A percentile compares a stretch with the other conserved stretches of the same genome.
These are phyloP conservation scores for Eupsittula cactorum DNA, from an alignment of 2,113 vertebrate species.

Conservation along the genomic window DNA sequence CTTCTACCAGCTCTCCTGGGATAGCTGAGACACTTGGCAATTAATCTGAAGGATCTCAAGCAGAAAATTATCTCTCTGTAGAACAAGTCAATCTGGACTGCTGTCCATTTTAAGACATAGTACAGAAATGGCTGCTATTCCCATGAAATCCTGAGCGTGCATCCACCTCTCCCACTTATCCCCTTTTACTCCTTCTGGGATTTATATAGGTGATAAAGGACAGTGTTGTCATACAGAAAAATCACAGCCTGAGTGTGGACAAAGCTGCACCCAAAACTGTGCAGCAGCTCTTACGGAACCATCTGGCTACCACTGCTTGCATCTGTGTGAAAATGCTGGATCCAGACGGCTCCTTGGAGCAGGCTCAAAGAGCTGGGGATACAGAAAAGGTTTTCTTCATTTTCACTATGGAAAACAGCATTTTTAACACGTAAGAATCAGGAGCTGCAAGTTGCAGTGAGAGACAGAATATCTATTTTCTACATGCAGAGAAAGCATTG, in stretches of 20 bases:
- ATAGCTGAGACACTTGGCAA: constrained; percentile 56
- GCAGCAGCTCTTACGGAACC: background rate
- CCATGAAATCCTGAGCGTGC: background rate
- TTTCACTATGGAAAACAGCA: background rate
- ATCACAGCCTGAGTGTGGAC: background rate
- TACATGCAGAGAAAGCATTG: background rate
- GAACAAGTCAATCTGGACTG: background rate
- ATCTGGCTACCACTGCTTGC: background rate
- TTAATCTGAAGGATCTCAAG: constrained; percentile 67
- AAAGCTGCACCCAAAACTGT: background rate
- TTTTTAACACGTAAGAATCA: background rate
- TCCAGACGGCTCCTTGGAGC: background rate
- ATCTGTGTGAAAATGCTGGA: background rate
- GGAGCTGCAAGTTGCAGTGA: background rate
- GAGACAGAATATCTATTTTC: constrained; percentile 16
- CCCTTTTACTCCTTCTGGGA: background rate
- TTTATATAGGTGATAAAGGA: background rate
- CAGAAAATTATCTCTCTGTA: constrained; percentile 61
- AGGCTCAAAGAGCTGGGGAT: background rate
- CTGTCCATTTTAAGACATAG: constrained; percentile 42
- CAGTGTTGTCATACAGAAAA: background rate
- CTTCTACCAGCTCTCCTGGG: constrained; percentile 45
- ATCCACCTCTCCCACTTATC: background rate
- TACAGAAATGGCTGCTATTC: constrained; percentile 20
- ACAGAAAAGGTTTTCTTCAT: background rate